Base-by-base conservation (phyloP, 1,140 invertebrate genomes). In the Diuraphis noxia region DNA sequence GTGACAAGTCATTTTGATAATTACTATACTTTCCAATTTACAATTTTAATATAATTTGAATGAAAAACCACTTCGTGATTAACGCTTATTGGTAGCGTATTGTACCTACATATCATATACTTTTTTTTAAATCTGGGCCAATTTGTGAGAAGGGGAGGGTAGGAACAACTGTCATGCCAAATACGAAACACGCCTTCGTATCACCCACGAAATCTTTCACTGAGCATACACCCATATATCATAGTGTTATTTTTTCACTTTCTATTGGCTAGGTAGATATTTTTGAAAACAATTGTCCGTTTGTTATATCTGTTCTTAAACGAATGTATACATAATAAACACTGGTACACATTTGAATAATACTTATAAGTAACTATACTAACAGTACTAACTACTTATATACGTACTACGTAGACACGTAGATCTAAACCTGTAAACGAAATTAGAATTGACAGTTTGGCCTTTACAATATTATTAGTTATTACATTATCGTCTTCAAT, bases 101-200 rank as follows among this genome's bases (percentile, higher is more conserved):
- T 86, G 84, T 86, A 49, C 82, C n/a, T 34, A 34, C n/a, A 40
- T 85, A 46, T 25, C 9, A 77, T 4, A 84, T n/a, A 41, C 13
- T 84, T 19, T 38, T 38, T 43, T 41, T 77, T 25, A 36, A 79
- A 90, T 43, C 63, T 90, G 72, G 88, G 63, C 88, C 88, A 90
- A 90, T 77, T 46, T n/a, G 30, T 5, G 30, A 43, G 88, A 36
- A 43, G 88, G 40, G 72, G 21, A n/a, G 40, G 36, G 88, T 10
- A 88, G n/a, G 41, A 79, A 77, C 19, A 79, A 41, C 72, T 77
- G 56, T 88, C 87, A 88, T 90, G 88, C 88, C 88, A 46, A 90
- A 90, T 90, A 90, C 34, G 88, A 90, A 89, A 77, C 87, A 90
- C 88, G 88, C 88, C 88, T 90, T 90, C 88, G 41, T 63, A 90